A percentile compares a stretch with the other conserved stretches of the same genome.
phyloP scores from a whole-genome alignment of 1,140 invertebrate species.

The Neuroterus valhalla region DNA sequence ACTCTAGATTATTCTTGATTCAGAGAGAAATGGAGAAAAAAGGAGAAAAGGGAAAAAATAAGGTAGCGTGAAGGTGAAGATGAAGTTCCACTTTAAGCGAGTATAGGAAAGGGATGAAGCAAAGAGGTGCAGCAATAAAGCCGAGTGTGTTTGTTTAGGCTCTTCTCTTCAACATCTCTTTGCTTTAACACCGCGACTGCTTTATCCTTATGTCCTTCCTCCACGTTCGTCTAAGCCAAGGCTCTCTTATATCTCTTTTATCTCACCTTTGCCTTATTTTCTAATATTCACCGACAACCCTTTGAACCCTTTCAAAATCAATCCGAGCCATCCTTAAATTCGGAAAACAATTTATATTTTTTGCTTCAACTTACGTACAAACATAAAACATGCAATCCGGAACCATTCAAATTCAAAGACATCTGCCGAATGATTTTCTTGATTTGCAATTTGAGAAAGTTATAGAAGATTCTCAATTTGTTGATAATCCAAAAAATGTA shows the following conservation, averaged over 20 bases:
- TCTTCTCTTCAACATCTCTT: constrained; percentile 66
- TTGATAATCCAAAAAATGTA: too few species aligned
- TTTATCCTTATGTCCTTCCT: constrained; percentile 49
- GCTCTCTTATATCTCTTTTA: constrained; percentile 50
- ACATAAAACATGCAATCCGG: background rate
- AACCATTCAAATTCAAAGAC: background rate
- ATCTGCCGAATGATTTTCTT: too few species aligned
- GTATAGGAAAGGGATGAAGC: constrained; percentile 54
- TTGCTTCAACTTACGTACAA: background rate
- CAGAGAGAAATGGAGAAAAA: background rate
- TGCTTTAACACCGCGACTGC: constrained; percentile 45
- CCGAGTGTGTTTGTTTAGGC: constrained; percentile 73
- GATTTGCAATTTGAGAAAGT: too few species aligned
- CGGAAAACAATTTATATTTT: constrained; percentile 42
- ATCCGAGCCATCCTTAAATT: background rate
- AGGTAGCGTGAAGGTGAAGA: constrained; percentile 58
- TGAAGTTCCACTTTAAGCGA: constrained; percentile 57
- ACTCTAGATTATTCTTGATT: too few species aligned
- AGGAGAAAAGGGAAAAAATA: background rate
- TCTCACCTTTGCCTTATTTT: constrained; percentile 50
- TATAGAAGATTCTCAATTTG: too few species aligned
- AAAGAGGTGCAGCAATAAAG: constrained; percentile 71
- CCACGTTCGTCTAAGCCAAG: constrained; percentile 6
- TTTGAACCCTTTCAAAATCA: constrained; percentile 49
- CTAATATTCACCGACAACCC: constrained; percentile 43